phyloP scores from a whole-genome alignment of 2,888 invertebrate genomes.

The Ochropleura leucogaster region DNA sequence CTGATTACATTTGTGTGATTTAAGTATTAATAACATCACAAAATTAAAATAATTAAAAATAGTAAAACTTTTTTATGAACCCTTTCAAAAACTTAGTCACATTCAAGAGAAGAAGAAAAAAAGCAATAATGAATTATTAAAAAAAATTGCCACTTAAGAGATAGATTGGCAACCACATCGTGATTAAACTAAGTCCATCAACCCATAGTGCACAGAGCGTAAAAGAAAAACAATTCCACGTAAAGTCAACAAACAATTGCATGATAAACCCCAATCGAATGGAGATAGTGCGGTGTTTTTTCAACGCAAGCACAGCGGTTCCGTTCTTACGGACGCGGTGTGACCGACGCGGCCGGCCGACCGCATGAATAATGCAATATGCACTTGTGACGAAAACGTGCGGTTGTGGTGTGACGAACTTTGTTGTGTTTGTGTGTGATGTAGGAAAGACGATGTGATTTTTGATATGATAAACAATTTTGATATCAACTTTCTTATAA shows the following conservation, averaged over 20 bases:
- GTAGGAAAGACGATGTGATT: neutral
- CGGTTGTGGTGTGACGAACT: slow-evolving; percentile 57
- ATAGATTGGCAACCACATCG: neutral
- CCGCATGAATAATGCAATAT: slow-evolving; percentile 78
- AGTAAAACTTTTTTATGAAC: too few species aligned
- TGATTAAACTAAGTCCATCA: slow-evolving; percentile 22
- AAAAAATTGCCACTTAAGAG: neutral
- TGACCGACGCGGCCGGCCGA: slow-evolving; percentile 76
- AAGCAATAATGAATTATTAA: too few species aligned
- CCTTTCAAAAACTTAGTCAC: neutral
- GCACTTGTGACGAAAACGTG: slow-evolving; percentile 70
- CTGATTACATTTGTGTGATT: too few species aligned
- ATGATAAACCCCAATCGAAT: slow-evolving; percentile 56
- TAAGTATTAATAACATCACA: too few species aligned
- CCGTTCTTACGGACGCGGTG: slow-evolving; percentile 71
- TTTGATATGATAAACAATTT: neutral
- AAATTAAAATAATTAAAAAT: too few species aligned
- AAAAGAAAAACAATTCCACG: slow-evolving; percentile 57
- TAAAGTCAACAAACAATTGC: slow-evolving; percentile 64
- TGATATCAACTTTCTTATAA: neutral
- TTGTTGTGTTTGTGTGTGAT: neutral
- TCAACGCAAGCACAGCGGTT: slow-evolving; percentile 62
- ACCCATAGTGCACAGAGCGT: slow-evolving; percentile 44
- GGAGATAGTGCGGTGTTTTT: slow-evolving; percentile 68
- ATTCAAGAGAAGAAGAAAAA: neutral